Evolutionary conservation across 2,113 vertebrate species (phyloP), one percentile per base, ranked within the genome.

Genomic region (Anolis carolinensis): DNA sequence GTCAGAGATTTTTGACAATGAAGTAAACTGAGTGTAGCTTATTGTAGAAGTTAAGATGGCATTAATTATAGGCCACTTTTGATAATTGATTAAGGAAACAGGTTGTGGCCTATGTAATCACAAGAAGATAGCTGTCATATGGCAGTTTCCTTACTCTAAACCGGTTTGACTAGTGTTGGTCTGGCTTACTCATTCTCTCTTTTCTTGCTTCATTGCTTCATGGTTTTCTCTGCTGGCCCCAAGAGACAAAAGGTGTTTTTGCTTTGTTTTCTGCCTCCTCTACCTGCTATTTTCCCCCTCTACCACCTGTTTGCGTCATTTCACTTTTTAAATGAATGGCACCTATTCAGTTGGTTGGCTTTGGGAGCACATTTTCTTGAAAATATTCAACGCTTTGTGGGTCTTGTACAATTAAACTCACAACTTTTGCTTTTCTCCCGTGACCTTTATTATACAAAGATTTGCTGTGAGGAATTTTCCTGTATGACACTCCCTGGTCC

Each of bases 81-180:
- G 36, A 44, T 71, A 14, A 30, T 65, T n/a, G n/a, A 18, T 16
- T 73, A 68, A 80, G 27, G 52, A 67, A 73, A 44, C n/a, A 74
- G 55, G 55, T 18, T 4, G 14, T 4, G 13, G 55, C 59, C 39
- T 80, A 10, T 73, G 30, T 72, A 62, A 52, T 86, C 36, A 80
- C 36, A 27, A 72, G 32, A 36, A 36, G 62, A n/a, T 72, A 59
- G 67, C 20, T 48, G 52, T 18, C 7, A 11, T 2, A 44, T 59
- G 20, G 18, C 36, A 25, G 34, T 78, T 85, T 79, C 50, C 11
- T 34, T 34, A 59, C 2, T 25, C 34, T 21, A 63, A 86, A 86
- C 84, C 25, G 52, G 84, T 80, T 86, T 86, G 77, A 30, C 68
- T 72, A 3, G 36, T 63, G 30, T 21, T 59, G 77, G 18, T 27